Conservation (phyloP, 2,888 invertebrate species). For the Barypeithes pellucidus region DNA sequence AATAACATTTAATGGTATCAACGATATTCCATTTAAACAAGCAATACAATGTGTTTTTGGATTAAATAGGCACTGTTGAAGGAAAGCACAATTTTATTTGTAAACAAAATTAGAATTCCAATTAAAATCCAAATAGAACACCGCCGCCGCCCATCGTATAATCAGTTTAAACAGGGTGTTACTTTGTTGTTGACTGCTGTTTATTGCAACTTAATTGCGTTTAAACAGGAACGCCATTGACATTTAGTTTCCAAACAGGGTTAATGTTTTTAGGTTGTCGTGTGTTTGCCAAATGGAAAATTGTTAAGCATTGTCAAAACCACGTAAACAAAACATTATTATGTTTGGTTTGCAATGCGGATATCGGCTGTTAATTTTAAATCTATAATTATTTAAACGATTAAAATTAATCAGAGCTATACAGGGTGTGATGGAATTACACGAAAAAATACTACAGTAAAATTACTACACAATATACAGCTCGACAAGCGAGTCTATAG, state of each 20-base stretch:
- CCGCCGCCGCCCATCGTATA: not conserved
- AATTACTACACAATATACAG: no score
- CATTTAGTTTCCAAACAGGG: not conserved
- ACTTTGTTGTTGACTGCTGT: slow-evolving; percentile 36
- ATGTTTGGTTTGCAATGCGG: not conserved
- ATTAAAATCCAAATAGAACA: slow-evolving; percentile 1
- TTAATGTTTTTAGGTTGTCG: slow-evolving; percentile 9
- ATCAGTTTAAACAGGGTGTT: slow-evolving; percentile 41
- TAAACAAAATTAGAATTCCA: not conserved
- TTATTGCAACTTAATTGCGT: slow-evolving; percentile 31
- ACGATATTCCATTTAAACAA: no score
- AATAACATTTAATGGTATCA: no score
- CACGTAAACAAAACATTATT: not conserved
- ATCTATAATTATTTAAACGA: not conserved
- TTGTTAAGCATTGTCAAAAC: slow-evolving; percentile 6
- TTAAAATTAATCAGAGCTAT: no score
- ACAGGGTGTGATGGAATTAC: no score
- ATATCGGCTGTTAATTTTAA: not conserved
- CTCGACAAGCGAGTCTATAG: no score
- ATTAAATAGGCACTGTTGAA: no score
- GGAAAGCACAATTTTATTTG: no score
- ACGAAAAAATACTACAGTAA: no score
- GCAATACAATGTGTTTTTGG: no score
- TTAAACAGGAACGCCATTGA: slow-evolving; percentile 4
- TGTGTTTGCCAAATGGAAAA: not conserved